Conservation (phyloP, 2,888 invertebrate species). For the Metopia argyrocephala region DNA sequence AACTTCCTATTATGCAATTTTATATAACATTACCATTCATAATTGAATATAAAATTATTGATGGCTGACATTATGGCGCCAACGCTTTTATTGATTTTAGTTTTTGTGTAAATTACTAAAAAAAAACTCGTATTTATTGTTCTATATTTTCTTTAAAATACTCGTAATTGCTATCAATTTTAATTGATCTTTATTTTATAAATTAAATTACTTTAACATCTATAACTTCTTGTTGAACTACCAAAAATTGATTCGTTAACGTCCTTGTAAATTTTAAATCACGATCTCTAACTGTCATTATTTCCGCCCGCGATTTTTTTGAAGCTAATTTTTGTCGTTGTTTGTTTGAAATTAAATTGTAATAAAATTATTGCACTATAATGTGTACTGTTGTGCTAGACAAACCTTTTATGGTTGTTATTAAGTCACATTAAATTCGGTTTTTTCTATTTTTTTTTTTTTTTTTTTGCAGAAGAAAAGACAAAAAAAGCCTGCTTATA, state of each 20-base stretch:
- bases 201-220: constrained; percentile 41
- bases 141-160: constrained; percentile 32
- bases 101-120: neutral
- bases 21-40: constrained; percentile 21
- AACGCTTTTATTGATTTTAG: constrained; percentile 19
- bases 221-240: constrained; percentile 53
- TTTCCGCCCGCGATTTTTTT: constrained; percentile 55
- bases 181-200: neutral
- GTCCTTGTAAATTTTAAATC: constrained; percentile 57
- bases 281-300: constrained; percentile 51
- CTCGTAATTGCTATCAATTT: constrained; percentile 33
- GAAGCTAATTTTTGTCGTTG: too few relatives aligned
- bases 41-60: constrained; percentile 59
- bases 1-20: constrained; percentile 38
- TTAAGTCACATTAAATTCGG: constrained; percentile 25
- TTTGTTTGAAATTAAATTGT: neutral
- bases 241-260: constrained; percentile 38
- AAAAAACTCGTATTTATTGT: neutral
- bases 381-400: neutral
- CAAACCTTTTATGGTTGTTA: constrained; percentile 46
- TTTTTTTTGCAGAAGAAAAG: neutral
- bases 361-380: neutral
- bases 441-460: neutral
- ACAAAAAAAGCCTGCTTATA: neutral
- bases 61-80: constrained; percentile 57